Conservation (phyloP, 2,113 vertebrate genomes). For the Tychaedon coryphoeus region DNA sequence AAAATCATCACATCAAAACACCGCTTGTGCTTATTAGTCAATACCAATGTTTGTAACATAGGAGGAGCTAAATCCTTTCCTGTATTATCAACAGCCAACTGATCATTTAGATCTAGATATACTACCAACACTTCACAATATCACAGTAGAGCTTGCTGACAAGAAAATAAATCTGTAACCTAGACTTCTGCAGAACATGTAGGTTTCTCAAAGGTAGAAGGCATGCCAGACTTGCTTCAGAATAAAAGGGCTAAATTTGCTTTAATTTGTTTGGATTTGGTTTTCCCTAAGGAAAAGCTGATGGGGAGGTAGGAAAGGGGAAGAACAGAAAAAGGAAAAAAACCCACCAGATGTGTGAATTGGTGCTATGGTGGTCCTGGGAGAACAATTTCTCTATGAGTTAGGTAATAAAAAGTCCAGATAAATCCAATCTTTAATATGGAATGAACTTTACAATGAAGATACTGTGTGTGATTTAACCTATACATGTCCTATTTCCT, state of each 20-base stretch:
- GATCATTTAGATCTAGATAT: not conserved
- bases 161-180: not conserved
- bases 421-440: not conserved
- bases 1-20: not conserved
- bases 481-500: not conserved
- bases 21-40: not conserved
- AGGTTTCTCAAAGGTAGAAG: not conserved
- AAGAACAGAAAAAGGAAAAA: not conserved
- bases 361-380: not conserved
- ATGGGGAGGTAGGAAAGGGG: not conserved
- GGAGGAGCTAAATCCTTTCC: not conserved
- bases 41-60: not conserved
- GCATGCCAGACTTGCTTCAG: not conserved
- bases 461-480: not conserved
- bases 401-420: not conserved
- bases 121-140: not conserved
- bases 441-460: not conserved
- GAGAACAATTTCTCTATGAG: not conserved
- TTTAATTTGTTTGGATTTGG: not conserved
- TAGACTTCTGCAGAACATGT: not conserved
- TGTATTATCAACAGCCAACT: not conserved
- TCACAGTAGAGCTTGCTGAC: not conserved
- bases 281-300: not conserved
- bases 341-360: not conserved
- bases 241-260: not conserved